Percentiles rank a stretch among this genome's conserved stretches.
Conservation (phyloP, 2,888 invertebrate genomes). For the Dione vanillae region DNA sequence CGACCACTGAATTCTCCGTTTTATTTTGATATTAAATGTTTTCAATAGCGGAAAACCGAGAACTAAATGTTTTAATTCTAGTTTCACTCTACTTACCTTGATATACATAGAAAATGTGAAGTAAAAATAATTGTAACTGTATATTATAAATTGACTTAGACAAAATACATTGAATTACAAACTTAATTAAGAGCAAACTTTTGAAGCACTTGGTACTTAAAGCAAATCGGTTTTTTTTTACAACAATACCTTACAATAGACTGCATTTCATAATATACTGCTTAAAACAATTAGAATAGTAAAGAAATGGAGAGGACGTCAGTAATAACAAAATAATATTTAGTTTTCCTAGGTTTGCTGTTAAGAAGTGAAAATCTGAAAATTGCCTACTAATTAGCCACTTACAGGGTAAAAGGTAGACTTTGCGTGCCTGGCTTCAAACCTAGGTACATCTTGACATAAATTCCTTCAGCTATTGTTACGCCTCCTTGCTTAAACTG, state of each 20-base stretch:
- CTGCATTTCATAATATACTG: conserved; percentile 4
- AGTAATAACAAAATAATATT: conserved; percentile 15
- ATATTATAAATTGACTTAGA: too few relatives aligned
- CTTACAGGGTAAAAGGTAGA: conserved; percentile 28
- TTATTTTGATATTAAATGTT: too few relatives aligned
- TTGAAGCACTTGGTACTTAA: too few relatives aligned
- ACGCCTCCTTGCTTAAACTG: conserved; percentile 32
- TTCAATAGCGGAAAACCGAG: too few relatives aligned
- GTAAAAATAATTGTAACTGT: background rate
- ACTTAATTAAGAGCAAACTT: too few relatives aligned
- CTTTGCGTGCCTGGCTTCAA: conserved; percentile 30
- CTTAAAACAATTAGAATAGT: conserved; percentile 11
- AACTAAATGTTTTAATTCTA: background rate
- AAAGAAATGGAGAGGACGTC: conserved; percentile 12
- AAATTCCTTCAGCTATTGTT: conserved; percentile 35
- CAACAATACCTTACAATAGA: background rate
- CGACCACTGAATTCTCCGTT: too few relatives aligned
- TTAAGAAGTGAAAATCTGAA: conserved; percentile 32
- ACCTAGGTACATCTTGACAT: conserved; percentile 37
- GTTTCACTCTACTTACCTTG: background rate
- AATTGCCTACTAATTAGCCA: conserved; percentile 40
- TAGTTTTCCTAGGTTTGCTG: conserved; percentile 23
- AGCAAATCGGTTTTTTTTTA: background rate
- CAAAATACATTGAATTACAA: too few relatives aligned
- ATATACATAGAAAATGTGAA: background rate